A percentile compares a stretch with the other conserved stretches of the same genome.
Evolutionary conservation across 2,888 invertebrate genomes (phyloP).

Genomic region (Mellilla xanthometata): DNA sequence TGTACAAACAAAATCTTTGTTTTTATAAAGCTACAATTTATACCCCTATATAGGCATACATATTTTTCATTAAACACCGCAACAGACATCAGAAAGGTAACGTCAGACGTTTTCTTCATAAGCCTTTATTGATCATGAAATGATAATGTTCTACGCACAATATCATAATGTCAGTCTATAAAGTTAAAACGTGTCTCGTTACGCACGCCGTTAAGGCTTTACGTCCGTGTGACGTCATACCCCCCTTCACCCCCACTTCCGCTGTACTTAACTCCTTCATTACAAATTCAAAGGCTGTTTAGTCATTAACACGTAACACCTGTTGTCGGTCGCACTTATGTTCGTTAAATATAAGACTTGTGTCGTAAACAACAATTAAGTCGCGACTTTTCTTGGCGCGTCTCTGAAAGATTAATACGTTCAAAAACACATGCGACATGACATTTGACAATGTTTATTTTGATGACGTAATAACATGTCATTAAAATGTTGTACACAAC

Average conservation of each 20-base stretch:
- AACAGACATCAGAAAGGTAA: constrained; percentile 12
- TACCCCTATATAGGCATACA: too few relatives aligned
- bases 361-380: constrained; percentile 18
- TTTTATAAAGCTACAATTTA: too few relatives aligned
- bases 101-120: constrained; percentile 17
- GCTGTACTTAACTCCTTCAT: constrained; percentile 60
- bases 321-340: constrained; percentile 60
- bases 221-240: constrained; percentile 46
- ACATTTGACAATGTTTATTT: too few relatives aligned
- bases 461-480: too few relatives aligned
- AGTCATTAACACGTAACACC: constrained; percentile 76
- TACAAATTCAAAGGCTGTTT: constrained; percentile 76
- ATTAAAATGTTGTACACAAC: too few relatives aligned
- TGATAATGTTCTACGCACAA: constrained; percentile 28
- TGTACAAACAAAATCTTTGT: too few relatives aligned
- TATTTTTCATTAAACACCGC: not conserved
- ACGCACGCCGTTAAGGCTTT: constrained; percentile 32
- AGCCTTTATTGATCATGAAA: constrained; percentile 32
- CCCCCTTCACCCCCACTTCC: constrained; percentile 38
- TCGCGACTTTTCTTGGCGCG: not conserved
- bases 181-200: constrained; percentile 33
- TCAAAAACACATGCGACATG: too few relatives aligned
- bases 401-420: too few relatives aligned
- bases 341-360: constrained; percentile 33
- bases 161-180: constrained; percentile 28